Evolutionary conservation across 2,888 invertebrate genomes (phyloP), one percentile per base, ranked within the genome.

Genomic region (Chaetoderma sp.): DNA sequence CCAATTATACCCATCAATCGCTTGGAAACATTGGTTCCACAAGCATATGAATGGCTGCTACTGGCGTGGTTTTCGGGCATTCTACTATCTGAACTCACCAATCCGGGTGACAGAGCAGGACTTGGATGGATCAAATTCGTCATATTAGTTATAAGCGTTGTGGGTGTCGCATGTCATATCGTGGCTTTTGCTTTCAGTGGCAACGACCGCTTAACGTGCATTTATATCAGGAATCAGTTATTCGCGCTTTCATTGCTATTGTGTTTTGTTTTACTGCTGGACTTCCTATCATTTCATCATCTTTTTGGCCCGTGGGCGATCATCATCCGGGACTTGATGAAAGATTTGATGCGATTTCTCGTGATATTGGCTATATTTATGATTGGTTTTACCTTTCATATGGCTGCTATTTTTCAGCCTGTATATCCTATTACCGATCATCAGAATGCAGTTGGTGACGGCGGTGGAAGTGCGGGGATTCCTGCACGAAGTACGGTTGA

Each of bases 241-340:
- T 95, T 99, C 83, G 98, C 98, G 0, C 89, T 98, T 82, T 94
- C 96, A 63, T 93, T 99, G 86, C 90, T 99, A 68, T 89, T 98
- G 79, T 96, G 97, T 61, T 99, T 98, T 88, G 96, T 99, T 55
- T 97, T 98, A 88, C 95, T 98, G 81, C 89, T 98, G 82, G 89
- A 89, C 89, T 99, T 99, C 87, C 89, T 99, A 55, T 98, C 98
- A 27, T 99, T 99, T 86, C 99, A 99, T 87, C 96, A 99, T 88
- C 90, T 99, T 23, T 99, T 99, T 86, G 99, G 99, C 52, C 99
- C 99, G 0, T 99, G 99, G 99, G 98, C 98, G 33, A 99, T 99
- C 84, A 99, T 99, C 86, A 99, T 99, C 82, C 94, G 98, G 25
- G 87, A 88, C 74, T 79, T 89, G 32, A 86, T 89, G 83, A 87